Percentiles rank a stretch among this genome's conserved stretches.
Conservation (phyloP, 2,797 vertebrate genomes). For the Poeciliopsis presidionis region DNA sequence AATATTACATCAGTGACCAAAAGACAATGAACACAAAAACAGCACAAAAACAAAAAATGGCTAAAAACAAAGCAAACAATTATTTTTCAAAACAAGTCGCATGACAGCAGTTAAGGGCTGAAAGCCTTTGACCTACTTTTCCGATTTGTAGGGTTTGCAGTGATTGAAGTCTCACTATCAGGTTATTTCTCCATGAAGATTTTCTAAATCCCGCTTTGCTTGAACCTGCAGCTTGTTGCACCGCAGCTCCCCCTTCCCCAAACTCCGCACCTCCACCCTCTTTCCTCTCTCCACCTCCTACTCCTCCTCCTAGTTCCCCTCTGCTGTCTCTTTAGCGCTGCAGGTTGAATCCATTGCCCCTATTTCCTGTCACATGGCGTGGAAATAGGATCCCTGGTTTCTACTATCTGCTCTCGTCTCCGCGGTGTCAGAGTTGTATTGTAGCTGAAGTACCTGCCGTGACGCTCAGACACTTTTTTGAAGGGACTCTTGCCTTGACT, state of each 20-base stretch:
- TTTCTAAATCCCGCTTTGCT: not conserved
- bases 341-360: slow-evolving; percentile 83
- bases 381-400: slow-evolving; percentile 85
- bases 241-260: slow-evolving; percentile 38
- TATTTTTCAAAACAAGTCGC: too few relatives aligned
- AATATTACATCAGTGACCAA: not conserved
- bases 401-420: slow-evolving; percentile 73
- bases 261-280: slow-evolving; percentile 25
- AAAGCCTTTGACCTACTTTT: not conserved
- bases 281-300: slow-evolving; percentile 1
- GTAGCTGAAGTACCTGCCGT: slow-evolving; percentile 61
- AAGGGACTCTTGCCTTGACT: slow-evolving; percentile 47
- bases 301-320: slow-evolving; percentile 7
- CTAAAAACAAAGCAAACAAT: too few relatives aligned
- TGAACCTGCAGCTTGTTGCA: slow-evolving; percentile 49
- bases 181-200: not conserved
- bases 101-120: too few relatives aligned
- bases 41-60: too few relatives aligned
- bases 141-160: not conserved
- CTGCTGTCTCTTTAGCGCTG: slow-evolving; percentile 51
- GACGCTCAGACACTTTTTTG: slow-evolving; percentile 72
- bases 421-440: slow-evolving; percentile 61
- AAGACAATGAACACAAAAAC: not conserved
- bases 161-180: not conserved
- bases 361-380: slow-evolving; percentile 90